A percentile compares a stretch with the other conserved stretches of the same genome.
Conservation (phyloP, 1,140 invertebrate species). For the Listronotus oregonensis region DNA sequence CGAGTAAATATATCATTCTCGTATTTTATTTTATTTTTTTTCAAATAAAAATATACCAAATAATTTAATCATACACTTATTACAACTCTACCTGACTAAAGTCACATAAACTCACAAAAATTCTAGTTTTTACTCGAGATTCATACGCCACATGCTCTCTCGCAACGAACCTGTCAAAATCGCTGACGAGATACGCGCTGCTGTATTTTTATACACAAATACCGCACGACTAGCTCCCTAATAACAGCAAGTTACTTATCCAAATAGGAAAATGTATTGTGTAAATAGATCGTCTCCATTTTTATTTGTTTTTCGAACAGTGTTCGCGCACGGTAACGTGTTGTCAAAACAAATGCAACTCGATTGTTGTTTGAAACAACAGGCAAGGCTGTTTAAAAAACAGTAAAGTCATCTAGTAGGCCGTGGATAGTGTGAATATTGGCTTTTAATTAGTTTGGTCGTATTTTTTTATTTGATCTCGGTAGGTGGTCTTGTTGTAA, state of each 20-base stretch:
- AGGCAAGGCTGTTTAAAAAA: slow-evolving; percentile 10
- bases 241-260: slow-evolving; percentile 7
- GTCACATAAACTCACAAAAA: no score
- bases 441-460: slow-evolving; percentile 2
- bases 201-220: no score
- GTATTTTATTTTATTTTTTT: no score
- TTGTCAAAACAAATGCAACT: slow-evolving; percentile 12
- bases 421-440: slow-evolving; percentile 1
- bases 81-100: no score
- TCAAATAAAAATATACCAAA: no score
- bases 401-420: slow-evolving; percentile 14
- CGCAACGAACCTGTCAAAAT: no score
- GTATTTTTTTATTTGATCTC: background rate
- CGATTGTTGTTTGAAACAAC: slow-evolving; percentile 16
- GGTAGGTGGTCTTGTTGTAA: background rate
- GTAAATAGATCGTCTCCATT: slow-evolving; percentile 12
- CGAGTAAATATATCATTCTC: no score
- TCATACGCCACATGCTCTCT: no score
- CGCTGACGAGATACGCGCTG: no score
- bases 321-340: background rate
- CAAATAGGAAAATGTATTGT: slow-evolving; percentile 14
- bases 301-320: slow-evolving; percentile 12
- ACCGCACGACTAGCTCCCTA: background rate
- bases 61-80: no score
- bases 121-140: no score